Evolutionary conservation across 2,797 vertebrate genomes (phyloP).

Genomic region (Borostomias antarcticus): DNA sequence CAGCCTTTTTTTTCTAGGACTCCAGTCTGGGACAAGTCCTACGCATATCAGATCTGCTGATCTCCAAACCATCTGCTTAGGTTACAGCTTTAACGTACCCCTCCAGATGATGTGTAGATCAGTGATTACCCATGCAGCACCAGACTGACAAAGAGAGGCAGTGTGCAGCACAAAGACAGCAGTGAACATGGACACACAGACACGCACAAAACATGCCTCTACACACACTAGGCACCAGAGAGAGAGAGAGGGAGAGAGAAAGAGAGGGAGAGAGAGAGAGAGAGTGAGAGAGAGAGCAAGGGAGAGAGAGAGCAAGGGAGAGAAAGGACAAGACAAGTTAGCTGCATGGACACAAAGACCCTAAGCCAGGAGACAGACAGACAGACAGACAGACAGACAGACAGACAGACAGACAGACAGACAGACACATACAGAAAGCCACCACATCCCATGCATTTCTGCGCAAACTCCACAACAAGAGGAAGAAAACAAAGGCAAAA

Average conservation of each 20-base stretch:
- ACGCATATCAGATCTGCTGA: slow-evolving; percentile 24
- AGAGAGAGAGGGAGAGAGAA: slow-evolving; percentile 17
- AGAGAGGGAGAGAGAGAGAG: slow-evolving; percentile 12
- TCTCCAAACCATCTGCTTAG: slow-evolving; percentile 31
- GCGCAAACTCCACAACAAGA: slow-evolving; percentile 40
- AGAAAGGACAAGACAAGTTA: neutral
- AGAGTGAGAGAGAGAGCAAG: neutral
- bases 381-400: slow-evolving; percentile 13
- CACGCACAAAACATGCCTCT: slow-evolving; percentile 23
- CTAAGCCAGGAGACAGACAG: slow-evolving; percentile 37
- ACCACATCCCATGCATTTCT: slow-evolving; percentile 51
- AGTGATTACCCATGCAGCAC: neutral
- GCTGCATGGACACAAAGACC: slow-evolving; percentile 28
- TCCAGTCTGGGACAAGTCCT: slow-evolving; percentile 63
- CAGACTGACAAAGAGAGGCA: slow-evolving; percentile 24
- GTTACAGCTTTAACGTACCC: neutral
- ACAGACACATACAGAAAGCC: slow-evolving; percentile 15
- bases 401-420: slow-evolving; percentile 3
- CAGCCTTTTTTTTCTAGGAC: neutral
- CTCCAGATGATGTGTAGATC: slow-evolving; percentile 35
- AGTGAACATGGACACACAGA: slow-evolving; percentile 32
- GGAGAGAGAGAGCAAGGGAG: slow-evolving; percentile 7
- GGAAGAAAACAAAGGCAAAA: slow-evolving; percentile 35
- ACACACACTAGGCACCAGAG: slow-evolving; percentile 24
- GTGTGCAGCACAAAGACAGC: slow-evolving; percentile 19